Conservation (phyloP, 2,797 vertebrate species). For the Margarornis squamiger region DNA sequence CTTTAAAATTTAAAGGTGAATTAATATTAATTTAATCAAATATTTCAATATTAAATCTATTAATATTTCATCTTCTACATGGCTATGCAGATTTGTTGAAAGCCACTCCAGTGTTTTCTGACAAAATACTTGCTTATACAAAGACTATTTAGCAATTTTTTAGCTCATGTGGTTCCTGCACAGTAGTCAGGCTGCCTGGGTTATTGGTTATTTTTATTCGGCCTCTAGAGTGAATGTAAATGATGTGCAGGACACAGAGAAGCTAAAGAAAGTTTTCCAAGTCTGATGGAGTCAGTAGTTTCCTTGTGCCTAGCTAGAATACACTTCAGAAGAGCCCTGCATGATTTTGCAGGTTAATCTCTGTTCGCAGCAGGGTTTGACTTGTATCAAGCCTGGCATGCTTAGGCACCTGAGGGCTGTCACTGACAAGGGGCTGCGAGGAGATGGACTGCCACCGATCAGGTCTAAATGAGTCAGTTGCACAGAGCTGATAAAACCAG, state of each 20-base stretch:
- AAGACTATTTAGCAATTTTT: constrained; percentile 6
- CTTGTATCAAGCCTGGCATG: constrained; percentile 58
- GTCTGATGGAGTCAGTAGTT: constrained; percentile 52
- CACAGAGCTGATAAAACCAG: constrained; percentile 74
- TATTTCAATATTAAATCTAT: constrained; percentile 75
- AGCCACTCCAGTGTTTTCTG: constrained; percentile 52
- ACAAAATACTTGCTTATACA: constrained; percentile 45
- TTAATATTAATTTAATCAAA: constrained; percentile 81
- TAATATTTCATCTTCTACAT: constrained; percentile 76
- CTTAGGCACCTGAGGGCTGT: constrained; percentile 68
- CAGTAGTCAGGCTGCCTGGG: neutral
- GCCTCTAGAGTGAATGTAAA: constrained; percentile 56
- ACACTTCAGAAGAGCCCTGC: neutral
- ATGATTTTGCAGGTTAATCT: constrained; percentile 64
- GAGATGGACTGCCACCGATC: constrained; percentile 71
- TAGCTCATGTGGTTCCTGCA: neutral
- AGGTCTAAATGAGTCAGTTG: constrained; percentile 69
- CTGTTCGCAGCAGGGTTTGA: constrained; percentile 57
- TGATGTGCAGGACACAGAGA: neutral
- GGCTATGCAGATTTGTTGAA: constrained; percentile 65
- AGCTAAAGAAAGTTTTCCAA: constrained; percentile 50
- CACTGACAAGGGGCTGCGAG: constrained; percentile 66
- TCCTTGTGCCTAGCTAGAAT: constrained; percentile 17
- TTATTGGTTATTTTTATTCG: constrained; percentile 60
- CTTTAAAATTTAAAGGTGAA: constrained; percentile 75